These are phyloP conservation scores for Lytechinus variegatus DNA, from an alignment of 35 echinoderm and acorn worm genomes.

Conservation along the genomic window DNA sequence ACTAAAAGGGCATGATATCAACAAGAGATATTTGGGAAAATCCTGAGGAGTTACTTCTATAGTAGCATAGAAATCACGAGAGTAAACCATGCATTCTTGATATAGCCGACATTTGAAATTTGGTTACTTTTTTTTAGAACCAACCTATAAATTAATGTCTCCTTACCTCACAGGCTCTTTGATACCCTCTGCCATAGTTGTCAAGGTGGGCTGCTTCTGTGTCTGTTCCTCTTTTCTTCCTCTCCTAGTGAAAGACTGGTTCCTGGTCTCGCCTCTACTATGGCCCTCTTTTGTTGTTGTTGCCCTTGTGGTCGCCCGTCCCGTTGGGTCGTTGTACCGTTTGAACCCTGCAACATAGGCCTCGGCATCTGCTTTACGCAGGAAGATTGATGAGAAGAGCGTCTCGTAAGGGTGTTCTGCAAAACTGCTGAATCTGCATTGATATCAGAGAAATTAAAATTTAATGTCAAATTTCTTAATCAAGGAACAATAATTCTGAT, in stretches of 20 bases:
- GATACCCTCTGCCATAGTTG: constrained; percentile 11
- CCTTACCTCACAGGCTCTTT: constrained; percentile 25
- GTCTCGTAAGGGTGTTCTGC: constrained; percentile 68
- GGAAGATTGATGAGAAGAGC: constrained; percentile 63
- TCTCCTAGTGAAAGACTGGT: constrained; percentile 16
- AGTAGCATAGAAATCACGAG: too few relatives aligned
- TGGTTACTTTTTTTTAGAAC: too few relatives aligned
- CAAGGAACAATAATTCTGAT: too few relatives aligned
- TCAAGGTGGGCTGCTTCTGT: background rate
- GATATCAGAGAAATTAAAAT: too few relatives aligned
- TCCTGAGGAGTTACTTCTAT: too few relatives aligned
- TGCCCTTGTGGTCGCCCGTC: background rate
- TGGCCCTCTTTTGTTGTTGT: background rate
- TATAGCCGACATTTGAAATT: too few relatives aligned
- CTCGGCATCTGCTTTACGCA: constrained; percentile 79
- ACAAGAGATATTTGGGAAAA: too few relatives aligned
- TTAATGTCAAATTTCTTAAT: too few relatives aligned
- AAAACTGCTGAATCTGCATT: constrained; percentile 64
- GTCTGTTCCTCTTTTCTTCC: constrained; percentile 28
- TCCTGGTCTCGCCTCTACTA: background rate
- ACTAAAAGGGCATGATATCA: too few relatives aligned
- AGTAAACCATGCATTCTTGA: too few relatives aligned
- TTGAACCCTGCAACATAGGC: constrained; percentile 71
- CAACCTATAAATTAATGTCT: too few relatives aligned
- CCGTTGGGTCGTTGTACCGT: constrained; percentile 40